A percentile compares a stretch with the other conserved stretches of the same genome.
phyloP scores from a whole-genome alignment of 2,888 invertebrate genomes.

The Diadromus collaris region DNA sequence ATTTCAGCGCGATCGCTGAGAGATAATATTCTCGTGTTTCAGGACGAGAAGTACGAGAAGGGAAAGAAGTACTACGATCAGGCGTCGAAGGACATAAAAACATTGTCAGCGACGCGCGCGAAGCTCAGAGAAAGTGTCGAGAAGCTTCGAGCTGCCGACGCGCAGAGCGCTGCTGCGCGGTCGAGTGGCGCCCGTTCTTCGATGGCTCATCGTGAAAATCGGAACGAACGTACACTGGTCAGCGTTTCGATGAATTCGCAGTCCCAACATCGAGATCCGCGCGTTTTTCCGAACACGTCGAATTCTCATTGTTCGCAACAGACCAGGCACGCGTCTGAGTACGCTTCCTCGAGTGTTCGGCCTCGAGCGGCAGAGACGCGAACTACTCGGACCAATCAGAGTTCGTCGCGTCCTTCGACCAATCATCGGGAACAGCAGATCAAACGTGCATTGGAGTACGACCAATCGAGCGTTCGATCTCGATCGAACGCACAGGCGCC shows the following conservation, averaged over 20 bases:
- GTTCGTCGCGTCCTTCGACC: neutral
- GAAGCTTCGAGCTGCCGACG: neutral
- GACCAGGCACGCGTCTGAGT: too few relatives aligned
- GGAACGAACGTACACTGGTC: neutral
- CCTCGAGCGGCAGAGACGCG: too few relatives aligned
- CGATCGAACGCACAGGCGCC: neutral
- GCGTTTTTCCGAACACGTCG: too few relatives aligned
- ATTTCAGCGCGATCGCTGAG: neutral
- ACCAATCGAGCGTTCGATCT: neutral
- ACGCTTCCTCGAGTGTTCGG: too few relatives aligned
- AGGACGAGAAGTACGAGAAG: constrained; percentile 18
- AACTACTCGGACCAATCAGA: too few relatives aligned
- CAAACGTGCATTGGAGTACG: constrained; percentile 2
- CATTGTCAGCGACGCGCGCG: neutral
- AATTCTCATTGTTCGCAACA: neutral
- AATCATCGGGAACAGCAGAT: neutral
- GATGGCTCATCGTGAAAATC: neutral
- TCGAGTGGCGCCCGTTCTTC: neutral
- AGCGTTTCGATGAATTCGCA: neutral
- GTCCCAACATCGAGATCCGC: neutral
- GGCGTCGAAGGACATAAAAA: neutral
- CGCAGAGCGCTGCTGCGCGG: neutral
- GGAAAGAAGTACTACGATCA: neutral
- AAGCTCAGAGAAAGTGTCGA: neutral
- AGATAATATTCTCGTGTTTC: neutral